Evolutionary conservation across 2,888 invertebrate species (phyloP).

Genomic region (Drosophila maculinotata): DNA sequence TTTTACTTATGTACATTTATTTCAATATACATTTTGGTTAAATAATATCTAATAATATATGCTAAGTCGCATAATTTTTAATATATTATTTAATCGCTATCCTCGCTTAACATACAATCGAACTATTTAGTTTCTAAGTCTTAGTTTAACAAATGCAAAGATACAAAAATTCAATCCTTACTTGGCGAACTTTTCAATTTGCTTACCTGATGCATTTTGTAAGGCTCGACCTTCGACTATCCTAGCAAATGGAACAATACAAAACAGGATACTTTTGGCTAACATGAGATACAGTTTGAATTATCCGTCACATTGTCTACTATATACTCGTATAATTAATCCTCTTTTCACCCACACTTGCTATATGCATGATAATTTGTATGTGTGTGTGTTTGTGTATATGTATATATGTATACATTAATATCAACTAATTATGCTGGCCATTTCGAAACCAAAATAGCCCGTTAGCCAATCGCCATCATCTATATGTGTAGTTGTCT

Average conservation of each 20-base stretch:
- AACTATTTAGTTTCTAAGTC: no score
- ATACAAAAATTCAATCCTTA: background rate
- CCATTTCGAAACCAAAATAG: slow-evolving; percentile 16
- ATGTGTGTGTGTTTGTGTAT: background rate
- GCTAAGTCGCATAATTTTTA: no score
- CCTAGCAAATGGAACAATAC: slow-evolving; percentile 11
- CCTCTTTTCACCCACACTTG: background rate
- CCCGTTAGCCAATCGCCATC: slow-evolving; percentile 47
- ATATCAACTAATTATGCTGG: slow-evolving; percentile 46
- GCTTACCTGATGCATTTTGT: slow-evolving; percentile 25
- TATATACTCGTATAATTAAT: slow-evolving; percentile 1
- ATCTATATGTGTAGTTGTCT: slow-evolving; percentile 17
- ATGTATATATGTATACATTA: background rate
- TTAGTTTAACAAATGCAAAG: no score
- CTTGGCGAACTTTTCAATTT: background rate
- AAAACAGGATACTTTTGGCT: slow-evolving; percentile 5
- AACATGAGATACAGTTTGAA: background rate
- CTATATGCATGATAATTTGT: slow-evolving; percentile 7
- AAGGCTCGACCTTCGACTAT: background rate
- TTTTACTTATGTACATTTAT: no score
- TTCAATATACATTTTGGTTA: no score
- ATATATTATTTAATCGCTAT: no score
- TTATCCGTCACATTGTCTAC: slow-evolving; percentile 10
- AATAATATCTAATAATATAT: no score
- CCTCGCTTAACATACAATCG: no score